Evolutionary conservation across 2,888 invertebrate species (phyloP).

Genomic region (Eilema sororculum): DNA sequence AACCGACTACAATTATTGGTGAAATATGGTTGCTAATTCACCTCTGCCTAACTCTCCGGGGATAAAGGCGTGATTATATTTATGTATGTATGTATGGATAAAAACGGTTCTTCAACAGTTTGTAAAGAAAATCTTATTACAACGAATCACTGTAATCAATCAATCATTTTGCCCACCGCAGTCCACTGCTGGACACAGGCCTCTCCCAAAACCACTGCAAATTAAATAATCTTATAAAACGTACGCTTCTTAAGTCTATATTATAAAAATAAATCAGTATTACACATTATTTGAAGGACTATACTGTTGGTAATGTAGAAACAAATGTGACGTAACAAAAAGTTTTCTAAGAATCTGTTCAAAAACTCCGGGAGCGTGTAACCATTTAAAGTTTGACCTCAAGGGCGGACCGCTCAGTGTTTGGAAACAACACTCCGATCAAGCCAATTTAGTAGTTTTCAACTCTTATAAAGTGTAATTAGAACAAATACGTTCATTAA

Average conservation of each 20-base stretch:
- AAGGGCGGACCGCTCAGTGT: constrained; percentile 8
- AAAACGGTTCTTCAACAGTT: too few relatives aligned
- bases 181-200: too few relatives aligned
- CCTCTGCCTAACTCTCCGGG: too few relatives aligned
- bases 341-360: not conserved
- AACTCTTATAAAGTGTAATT: constrained; percentile 21
- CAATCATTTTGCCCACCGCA: too few relatives aligned
- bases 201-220: too few relatives aligned
- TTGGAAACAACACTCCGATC: constrained; percentile 11
- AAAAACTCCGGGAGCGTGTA: constrained; percentile 10
- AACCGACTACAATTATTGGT: too few relatives aligned
- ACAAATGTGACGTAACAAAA: not conserved
- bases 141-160: too few relatives aligned
- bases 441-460: constrained; percentile 10
- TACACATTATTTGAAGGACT: not conserved
- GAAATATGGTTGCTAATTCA: too few relatives aligned
- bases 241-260: not conserved
- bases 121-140: too few relatives aligned
- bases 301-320: not conserved
- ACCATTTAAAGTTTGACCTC: constrained; percentile 15
- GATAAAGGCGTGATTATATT: too few relatives aligned
- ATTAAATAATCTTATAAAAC: not conserved
- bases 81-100: too few relatives aligned
- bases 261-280: not conserved
- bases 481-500: constrained; percentile 8